Conservation (phyloP, 2,888 invertebrate genomes). For the Papilio elwesi region DNA sequence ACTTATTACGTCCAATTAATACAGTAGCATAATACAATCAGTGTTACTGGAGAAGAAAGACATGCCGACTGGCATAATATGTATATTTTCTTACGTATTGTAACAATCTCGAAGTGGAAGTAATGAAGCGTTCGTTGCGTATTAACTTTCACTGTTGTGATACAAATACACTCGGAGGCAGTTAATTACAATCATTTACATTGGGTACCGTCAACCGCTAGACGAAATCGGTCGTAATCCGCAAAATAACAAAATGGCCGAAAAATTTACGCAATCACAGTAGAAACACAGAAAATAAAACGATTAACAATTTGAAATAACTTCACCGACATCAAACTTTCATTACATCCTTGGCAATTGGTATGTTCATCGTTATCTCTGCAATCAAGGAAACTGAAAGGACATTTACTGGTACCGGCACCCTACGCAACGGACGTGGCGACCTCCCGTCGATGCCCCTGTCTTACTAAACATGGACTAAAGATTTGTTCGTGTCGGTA, state of each 20-base stretch:
- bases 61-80: not conserved
- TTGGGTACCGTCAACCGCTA: conserved; percentile 24
- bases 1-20: too few relatives aligned
- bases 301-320: not conserved
- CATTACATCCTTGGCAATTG: too few relatives aligned
- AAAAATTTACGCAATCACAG: conserved; percentile 35
- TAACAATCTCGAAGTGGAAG: conserved; percentile 12
- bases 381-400: too few relatives aligned
- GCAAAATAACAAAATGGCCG: conserved; percentile 34
- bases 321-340: too few relatives aligned
- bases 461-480: too few relatives aligned
- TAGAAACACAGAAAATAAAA: conserved; percentile 24
- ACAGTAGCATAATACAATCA: too few relatives aligned
- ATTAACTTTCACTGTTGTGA: conserved; percentile 36
- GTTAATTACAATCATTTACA: conserved; percentile 37
- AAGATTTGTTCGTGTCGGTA: too few relatives aligned
- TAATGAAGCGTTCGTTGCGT: conserved; percentile 30
- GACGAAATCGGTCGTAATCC: conserved; percentile 30
- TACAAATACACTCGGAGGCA: conserved; percentile 16
- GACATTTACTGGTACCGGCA: too few relatives aligned
- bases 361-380: too few relatives aligned
- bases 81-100: conserved; percentile 14
- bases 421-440: too few relatives aligned
- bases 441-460: too few relatives aligned
- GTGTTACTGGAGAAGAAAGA: too few relatives aligned